phyloP scores from a whole-genome alignment of 1,140 invertebrate species.

The Centruroides vittatus region DNA sequence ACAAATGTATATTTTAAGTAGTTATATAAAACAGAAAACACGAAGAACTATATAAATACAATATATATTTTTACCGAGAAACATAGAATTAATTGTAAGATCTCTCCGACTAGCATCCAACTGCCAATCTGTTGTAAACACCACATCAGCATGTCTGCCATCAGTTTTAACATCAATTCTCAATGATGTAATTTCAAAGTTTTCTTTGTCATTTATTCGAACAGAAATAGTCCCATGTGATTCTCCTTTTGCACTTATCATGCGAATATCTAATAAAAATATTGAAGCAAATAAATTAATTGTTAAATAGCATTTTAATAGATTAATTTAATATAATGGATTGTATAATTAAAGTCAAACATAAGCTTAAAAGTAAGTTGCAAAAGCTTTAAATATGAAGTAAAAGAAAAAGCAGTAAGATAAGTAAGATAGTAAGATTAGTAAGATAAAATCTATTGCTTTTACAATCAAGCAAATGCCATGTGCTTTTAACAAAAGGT shows the following conservation, averaged over 20 bases:
- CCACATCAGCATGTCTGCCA: slow-evolving; percentile 86
- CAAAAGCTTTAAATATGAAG: no score
- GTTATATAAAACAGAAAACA: neutral
- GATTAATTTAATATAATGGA: no score
- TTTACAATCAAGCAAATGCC: no score
- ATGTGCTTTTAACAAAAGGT: no score
- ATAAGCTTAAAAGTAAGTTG: no score
- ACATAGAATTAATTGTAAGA: slow-evolving; percentile 98
- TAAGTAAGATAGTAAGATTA: no score
- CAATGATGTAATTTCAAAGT: slow-evolving; percentile 80
- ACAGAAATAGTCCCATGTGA: slow-evolving; percentile 97
- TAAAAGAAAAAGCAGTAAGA: no score
- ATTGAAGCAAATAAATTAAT: neutral
- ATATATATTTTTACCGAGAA: slow-evolving; percentile 48
- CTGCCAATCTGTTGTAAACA: slow-evolving; percentile 21
- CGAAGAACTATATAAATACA: slow-evolving; percentile 4
- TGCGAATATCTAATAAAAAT: slow-evolving; percentile 31
- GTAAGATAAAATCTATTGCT: no score
- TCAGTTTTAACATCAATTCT: slow-evolving; percentile 81
- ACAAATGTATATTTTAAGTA: neutral
- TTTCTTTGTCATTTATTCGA: slow-evolving; percentile 86
- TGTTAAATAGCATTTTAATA: no score
- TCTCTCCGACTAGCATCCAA: slow-evolving; percentile 85
- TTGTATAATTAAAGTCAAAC: no score
- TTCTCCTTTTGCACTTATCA: slow-evolving; percentile 88